Evolutionary conservation across 37 sponge, comb jelly and placozoan genomes (phyloP), one percentile per base, ranked within the genome.

Genomic region (Diacarnus erythraeanus): DNA sequence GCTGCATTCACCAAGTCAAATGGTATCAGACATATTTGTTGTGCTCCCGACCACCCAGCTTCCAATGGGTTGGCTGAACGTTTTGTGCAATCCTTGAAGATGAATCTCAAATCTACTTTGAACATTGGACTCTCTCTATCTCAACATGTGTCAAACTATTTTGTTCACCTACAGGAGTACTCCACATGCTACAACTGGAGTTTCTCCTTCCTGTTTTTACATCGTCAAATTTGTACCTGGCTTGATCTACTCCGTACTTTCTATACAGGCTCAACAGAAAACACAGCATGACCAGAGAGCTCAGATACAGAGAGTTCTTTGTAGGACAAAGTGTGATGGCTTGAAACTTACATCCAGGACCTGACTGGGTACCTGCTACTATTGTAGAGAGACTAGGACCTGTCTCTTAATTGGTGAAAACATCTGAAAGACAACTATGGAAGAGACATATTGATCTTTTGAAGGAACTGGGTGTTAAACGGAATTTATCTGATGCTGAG

Each of bases 391-490:
- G 17, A 17, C 17, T 54, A 17, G 56, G 56, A 54, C 56, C 17
- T 10, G 56, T 54, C 17, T 54, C 56, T 54, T 54, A 54, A 10
- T 17, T 54, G 10, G 56, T 54, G 10, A 17, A 54, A 17, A 54
- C 56, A 20, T 10, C 17, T 10, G 56, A 54, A 17, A 54, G 56
- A 54, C 17, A 17, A 10, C 17, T 54, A 17, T 20, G 56, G 56
- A 54, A 54, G 56, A 54, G 56, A 54, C 56, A 54, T 17, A 54
- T 54, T 54, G 56, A 54, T 54, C 56, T 54, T 54, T 54, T 54
- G 56, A 54, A 17, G 17, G 56, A 54, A 17, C 56, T 54, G 56
- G 17, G 56, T 54, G 10, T 17, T 54, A 20, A 17, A 54, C 17
- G 56, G 17, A 10, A 54, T 10, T 20, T 10, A 20, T 54, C 17